phyloP scores from a whole-genome alignment of 2,113 vertebrate genomes.

The Dryoscopus gambensis region DNA sequence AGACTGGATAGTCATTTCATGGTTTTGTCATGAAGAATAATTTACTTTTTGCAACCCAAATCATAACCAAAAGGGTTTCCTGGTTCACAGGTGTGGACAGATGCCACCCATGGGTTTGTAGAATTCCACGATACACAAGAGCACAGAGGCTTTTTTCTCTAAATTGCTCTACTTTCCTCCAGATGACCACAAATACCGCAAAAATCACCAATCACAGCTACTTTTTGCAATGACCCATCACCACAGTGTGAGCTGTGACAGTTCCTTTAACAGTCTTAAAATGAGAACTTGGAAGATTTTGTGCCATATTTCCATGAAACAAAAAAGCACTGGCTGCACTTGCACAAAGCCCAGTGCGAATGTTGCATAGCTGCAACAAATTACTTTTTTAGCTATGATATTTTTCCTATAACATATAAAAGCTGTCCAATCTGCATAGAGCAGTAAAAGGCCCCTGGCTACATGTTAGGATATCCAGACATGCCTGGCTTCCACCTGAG shows the following conservation, averaged over 20 bases:
- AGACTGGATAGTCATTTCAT: background rate
- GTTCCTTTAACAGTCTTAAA: background rate
- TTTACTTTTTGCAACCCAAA: background rate
- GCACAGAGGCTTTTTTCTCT: background rate
- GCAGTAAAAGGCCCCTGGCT: background rate
- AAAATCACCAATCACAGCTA: background rate
- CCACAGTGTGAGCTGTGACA: background rate
- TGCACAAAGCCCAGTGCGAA: background rate
- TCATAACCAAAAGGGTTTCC: accelerated
- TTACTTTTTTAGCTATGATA: background rate
- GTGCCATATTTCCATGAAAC: background rate
- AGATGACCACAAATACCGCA: background rate
- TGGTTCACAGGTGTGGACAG: background rate
- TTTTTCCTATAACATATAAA: background rate
- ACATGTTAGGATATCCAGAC: background rate
- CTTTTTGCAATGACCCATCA: background rate
- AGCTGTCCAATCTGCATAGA: background rate
- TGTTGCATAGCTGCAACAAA: background rate
- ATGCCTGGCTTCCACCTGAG: background rate
- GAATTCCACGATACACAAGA: background rate
- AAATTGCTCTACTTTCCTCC: background rate
- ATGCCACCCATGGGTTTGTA: background rate
- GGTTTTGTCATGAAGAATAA: background rate
- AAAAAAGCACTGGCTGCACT: background rate
- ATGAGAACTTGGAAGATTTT: background rate